These are phyloP conservation scores for Eudyptes chrysolophus DNA, from an alignment of 2,113 vertebrate genomes.

Conservation along the genomic window DNA sequence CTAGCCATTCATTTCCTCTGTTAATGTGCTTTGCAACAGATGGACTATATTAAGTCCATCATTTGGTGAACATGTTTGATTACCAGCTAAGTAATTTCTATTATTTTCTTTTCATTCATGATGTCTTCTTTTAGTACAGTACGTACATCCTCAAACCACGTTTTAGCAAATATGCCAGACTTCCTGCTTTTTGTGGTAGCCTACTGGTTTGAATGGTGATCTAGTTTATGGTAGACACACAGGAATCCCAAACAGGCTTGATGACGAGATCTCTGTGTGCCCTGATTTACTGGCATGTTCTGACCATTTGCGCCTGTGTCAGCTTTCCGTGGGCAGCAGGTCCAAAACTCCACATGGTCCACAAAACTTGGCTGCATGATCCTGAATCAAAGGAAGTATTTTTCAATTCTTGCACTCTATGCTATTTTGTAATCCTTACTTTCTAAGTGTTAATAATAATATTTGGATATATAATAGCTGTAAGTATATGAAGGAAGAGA, in stretches of 20 bases:
- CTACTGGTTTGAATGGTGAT: not conserved
- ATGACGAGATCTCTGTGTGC: not conserved
- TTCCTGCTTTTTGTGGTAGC: not conserved
- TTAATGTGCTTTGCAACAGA: not conserved
- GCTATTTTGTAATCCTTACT: not conserved
- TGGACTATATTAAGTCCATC: not conserved
- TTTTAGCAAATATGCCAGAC: not conserved
- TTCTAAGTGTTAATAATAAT: not conserved
- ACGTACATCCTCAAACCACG: not conserved
- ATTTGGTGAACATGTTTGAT: not conserved
- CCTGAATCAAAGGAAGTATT: not conserved
- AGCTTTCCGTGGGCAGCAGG: not conserved
- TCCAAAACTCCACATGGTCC: not conserved
- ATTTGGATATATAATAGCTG: not conserved
- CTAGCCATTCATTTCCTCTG: not conserved
- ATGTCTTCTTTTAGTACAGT: not conserved
- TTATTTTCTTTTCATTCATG: not conserved
- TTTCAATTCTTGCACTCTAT: not conserved
- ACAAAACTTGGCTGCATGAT: not conserved
- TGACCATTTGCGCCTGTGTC: rapidly evolving
- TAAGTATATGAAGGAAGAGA: not conserved
- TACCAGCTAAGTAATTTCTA: not conserved
- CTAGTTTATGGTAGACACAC: not conserved
- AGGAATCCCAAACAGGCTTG: not conserved
- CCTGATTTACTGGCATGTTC: not conserved